These are phyloP conservation scores for Pagetopsis macropterus DNA, from an alignment of 2,797 vertebrate genomes.

Conservation along the genomic window DNA sequence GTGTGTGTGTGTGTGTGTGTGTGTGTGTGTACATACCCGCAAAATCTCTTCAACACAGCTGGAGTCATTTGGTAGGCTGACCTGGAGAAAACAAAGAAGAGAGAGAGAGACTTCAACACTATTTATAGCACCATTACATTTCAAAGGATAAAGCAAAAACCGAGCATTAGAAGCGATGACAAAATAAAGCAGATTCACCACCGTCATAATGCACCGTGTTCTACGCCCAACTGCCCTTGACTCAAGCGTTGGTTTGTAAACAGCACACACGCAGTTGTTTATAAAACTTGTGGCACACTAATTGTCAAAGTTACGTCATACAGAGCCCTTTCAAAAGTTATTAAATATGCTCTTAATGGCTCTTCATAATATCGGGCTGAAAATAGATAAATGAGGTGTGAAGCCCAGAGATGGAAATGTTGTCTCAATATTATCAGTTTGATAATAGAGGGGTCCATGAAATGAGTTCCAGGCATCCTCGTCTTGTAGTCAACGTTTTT, in stretches of 20 bases:
- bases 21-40: conserved; percentile 86
- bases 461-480: too few relatives aligned
- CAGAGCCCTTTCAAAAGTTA: not conserved
- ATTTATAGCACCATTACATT: conserved; percentile 29
- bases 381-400: too few relatives aligned
- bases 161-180: not conserved
- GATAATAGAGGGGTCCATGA: too few relatives aligned
- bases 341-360: not conserved
- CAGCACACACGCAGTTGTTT: not conserved
- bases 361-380: not conserved
- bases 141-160: conserved; percentile 14
- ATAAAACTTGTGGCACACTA: not conserved
- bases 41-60: conserved; percentile 98
- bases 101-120: conserved; percentile 43
- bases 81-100: conserved; percentile 78
- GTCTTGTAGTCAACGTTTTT: too few relatives aligned
- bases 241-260: not conserved
- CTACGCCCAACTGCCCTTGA: not conserved
- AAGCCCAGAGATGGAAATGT: too few relatives aligned
- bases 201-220: not conserved
- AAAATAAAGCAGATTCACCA: not conserved
- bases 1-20: conserved; percentile 43
- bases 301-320: too few relatives aligned
- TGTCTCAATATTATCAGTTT: too few relatives aligned
- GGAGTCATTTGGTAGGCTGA: conserved; percentile 93